Base-by-base conservation (phyloP, 2,797 vertebrate genomes). In the Acrossocheilus wenchowensis region DNA sequence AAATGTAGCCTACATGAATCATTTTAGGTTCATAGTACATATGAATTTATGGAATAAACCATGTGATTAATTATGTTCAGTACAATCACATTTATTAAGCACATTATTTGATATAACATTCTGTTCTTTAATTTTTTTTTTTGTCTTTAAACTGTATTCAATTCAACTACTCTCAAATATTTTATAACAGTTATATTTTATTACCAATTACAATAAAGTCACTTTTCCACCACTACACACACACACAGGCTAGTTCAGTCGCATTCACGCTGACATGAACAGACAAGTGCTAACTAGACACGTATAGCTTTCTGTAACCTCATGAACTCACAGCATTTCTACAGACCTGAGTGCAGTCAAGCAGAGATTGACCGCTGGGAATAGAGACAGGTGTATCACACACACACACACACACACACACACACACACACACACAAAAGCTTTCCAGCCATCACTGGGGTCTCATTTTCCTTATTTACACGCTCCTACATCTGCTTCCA, bases 401-500 rank as follows among this genome's bases (percentile, higher is more conserved):
- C 8, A 43, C 41, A 9, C 77, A 36, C 86, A 71, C 80, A 77
- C 80, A 82, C 57, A 68, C 52, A 57, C 45, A 54, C 77, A 36
- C 80, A 78, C 80, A 77, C 39, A 39, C 8, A 43, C 8, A 57
- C 48, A 68, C 36, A 14, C 41, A 52, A 36, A 43, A 54, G 72
- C 60, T 26, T 43, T n/a, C 34, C 17, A 84, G 69, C 26, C 71
- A 52, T 77, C 86, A 86, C 86, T 48, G 34, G 84, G 69, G 81
- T 81, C 88, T 89, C 54, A 69, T 89, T 89, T 86, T 39, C 26
- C 34, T 86, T 75, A 80, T 89, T 87, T 75, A 77, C 74, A 60
- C 41, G 11, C 50, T 81, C 72, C 39, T 81, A 43, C 73, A 39
- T 84, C 36, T 57, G 57, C 45, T 64, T 82, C 45, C 68, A 12